Evolutionary conservation across 2,797 vertebrate species (phyloP), one percentile per base, ranked within the genome.

Genomic region (Podarcis siculus): DNA sequence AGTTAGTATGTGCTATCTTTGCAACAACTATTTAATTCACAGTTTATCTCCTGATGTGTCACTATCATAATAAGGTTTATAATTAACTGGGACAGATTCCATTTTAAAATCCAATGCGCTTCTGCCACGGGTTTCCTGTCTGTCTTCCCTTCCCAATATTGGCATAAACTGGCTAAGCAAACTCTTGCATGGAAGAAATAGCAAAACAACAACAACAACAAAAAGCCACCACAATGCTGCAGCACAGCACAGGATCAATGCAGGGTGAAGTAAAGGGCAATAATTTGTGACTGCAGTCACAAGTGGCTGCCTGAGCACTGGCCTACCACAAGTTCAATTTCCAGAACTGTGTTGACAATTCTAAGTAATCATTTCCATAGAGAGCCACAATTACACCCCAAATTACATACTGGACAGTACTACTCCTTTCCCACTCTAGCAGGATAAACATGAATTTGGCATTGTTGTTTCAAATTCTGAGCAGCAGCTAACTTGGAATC

Each of bases 101-200:
- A 72, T 45, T 85, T 85, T 72, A 83, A 88, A 88, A 88, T 27
- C 12, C 30, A 61, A 82, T 19, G 35, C 8, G 7, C 32, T 75
- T 39, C 15, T 27, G 67, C 64, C 35, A 82, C 27, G 77, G 39
- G 55, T 39, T 35, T 58, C 64, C 66, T 79, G 3, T 13, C 32
- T 58, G 13, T 17, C 75, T 35, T 49, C 23, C 55, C 39, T 8
- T 9, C 35, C 21, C 79, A 32, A 71, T 71, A 79, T 5, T 71
- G 35, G 19, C 17, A 25, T 21, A 88, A 78, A 67, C n/a, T 32
- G 61, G 55, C 32, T 37, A 77, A 55, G 42, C 32, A 39, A 55
- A 83, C 27, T 21, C 8, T 69, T 55, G 64, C 19, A 71, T 25
- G 30, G 27, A 69, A 71, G 15, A 12, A 55, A 55, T 37, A 77